Percentiles rank a stretch among this genome's conserved stretches.
Evolutionary conservation across 2,888 invertebrate species (phyloP).

Genomic region (Eristalis intricaria): DNA sequence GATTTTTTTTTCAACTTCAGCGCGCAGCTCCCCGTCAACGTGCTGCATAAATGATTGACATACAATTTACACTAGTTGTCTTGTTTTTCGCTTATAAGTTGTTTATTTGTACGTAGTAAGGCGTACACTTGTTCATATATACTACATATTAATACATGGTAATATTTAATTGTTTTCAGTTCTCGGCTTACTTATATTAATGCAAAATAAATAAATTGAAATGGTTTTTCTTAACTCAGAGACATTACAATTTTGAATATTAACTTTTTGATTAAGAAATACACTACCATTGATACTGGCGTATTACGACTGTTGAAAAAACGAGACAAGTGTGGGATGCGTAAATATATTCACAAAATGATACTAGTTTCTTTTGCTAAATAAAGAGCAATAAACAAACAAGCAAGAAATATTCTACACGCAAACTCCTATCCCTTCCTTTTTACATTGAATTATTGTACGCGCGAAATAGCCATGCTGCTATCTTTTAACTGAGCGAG

Average conservation of each 20-base stretch:
- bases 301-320: slow-evolving; percentile 2
- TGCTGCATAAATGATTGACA: slow-evolving; percentile 38
- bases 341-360: slow-evolving; percentile 35
- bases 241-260: neutral
- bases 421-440: slow-evolving; percentile 26
- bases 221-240: neutral
- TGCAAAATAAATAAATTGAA: neutral
- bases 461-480: slow-evolving; percentile 4
- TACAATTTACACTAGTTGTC: slow-evolving; percentile 23
- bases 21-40: slow-evolving; percentile 46
- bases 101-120: slow-evolving; percentile 15
- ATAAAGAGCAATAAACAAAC: slow-evolving; percentile 61
- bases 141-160: neutral
- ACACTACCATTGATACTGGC: slow-evolving; percentile 4
- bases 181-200: neutral
- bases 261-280: neutral
- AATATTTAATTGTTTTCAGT: neutral
- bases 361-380: slow-evolving; percentile 36
- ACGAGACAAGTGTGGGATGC: slow-evolving; percentile 21
- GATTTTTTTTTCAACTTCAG: neutral
- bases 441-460: neutral
- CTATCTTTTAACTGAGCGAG: neutral
- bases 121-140: slow-evolving; percentile 1
- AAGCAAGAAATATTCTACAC: slow-evolving; percentile 44
- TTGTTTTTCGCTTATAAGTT: slow-evolving; percentile 20